Conservation (phyloP, 1,140 invertebrate species). For the Colletes gigas region DNA sequence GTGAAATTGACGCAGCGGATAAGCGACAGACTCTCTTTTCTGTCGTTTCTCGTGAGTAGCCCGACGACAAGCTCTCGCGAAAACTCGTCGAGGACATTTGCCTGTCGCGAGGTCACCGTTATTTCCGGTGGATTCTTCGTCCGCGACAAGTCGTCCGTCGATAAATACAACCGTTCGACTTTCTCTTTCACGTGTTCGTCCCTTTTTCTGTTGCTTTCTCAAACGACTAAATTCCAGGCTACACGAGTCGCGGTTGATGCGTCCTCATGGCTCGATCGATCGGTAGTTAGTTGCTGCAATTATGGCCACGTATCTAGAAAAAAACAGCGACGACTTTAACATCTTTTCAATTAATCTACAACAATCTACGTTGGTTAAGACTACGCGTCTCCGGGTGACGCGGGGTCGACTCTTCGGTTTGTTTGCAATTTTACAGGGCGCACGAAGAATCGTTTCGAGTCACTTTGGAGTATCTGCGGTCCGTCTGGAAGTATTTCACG, state of each 20-base stretch:
- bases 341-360: too few species aligned
- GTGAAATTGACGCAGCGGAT: conserved; percentile 9
- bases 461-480: too few species aligned
- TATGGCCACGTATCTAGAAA: conserved; percentile 77
- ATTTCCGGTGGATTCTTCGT: conserved; percentile 5
- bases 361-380: too few species aligned
- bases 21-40: conserved; percentile 23
- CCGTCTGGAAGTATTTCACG: too few species aligned
- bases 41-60: conserved; percentile 43
- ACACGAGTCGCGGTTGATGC: conserved; percentile 61
- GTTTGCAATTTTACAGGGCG: too few species aligned
- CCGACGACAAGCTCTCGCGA: conserved; percentile 50
- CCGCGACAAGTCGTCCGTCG: background rate
- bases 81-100: conserved; percentile 62
- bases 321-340: conserved; percentile 33
- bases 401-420: too few species aligned
- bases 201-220: background rate
- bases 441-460: too few species aligned
- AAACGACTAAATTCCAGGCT: conserved; percentile 54
- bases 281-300: conserved; percentile 61
- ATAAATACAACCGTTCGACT: background rate
- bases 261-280: conserved; percentile 69
- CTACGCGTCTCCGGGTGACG: too few species aligned
- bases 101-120: conserved; percentile 44
- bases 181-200: background rate